Base-by-base conservation (phyloP, 2,888 invertebrate genomes). In the Cryptosula pallasiana region DNA sequence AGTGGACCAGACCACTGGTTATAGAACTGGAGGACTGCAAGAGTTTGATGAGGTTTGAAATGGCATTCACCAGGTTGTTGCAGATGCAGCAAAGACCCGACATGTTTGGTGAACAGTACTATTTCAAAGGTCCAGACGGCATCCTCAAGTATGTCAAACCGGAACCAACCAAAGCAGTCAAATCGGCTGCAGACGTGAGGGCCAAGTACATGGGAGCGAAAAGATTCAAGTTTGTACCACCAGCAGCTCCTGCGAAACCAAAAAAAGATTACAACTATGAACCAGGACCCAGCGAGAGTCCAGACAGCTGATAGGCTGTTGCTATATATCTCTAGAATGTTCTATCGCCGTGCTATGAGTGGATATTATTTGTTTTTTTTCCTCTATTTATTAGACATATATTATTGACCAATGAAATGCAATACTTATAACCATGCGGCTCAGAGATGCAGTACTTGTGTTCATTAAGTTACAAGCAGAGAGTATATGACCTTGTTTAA, bases 1-100 rank as follows among this genome's bases (percentile, higher is more conserved):
- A 27, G 63, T 63, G 63, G 63, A 63, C 13, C 9, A 3, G 5
- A 5, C 63, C 63, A 13, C 27, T 63, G 5, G 32, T 5, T 32
- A 34, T 63, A 13, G 32, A 63, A 5, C 32, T 63, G 13, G 63
- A 63, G 32, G 63, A 63, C 63, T 63, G 63, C n/a, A 63, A 63
- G n/a, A n/a, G 32, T n/a, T 32, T 63, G 32, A 63, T 63, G 63
- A 27, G 63, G n/a, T 63, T 63, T 63, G 63, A 63, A n/a, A 63
- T 63, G 63, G 63, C 63, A 5, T 63, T 32, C 34, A 63, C 63
- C 29, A 27, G 63, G n/a, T 13, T 63, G 27, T n/a, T 63, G n/a
- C 63, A 63, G 63, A 63, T 63, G 2, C 13, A 5, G 9, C 63
- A 63, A 32, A 27, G 63, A 13, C 63, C 63, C 1, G 63, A 63